Conservation (phyloP, 1,140 invertebrate genomes). For the Coptotermes formosanus region DNA sequence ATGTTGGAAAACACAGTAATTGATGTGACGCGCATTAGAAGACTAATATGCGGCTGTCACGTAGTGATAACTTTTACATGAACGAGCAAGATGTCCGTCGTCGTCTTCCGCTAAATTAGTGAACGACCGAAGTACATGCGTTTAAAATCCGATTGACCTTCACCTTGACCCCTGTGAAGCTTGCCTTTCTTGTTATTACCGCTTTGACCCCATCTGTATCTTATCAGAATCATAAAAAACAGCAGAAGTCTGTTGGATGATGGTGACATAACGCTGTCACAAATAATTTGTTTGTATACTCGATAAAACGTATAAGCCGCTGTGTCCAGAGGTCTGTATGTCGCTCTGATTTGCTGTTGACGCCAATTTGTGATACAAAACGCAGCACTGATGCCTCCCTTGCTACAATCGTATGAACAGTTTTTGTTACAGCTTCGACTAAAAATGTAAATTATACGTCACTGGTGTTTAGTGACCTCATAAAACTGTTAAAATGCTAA, state of each 20-base stretch:
- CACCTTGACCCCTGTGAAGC: not conserved
- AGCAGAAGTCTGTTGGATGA: not conserved
- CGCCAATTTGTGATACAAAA: not conserved
- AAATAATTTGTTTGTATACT: not conserved
- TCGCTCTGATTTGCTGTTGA: not conserved
- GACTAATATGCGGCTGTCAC: not conserved
- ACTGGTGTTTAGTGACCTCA: not conserved
- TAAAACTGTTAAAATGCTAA: not conserved
- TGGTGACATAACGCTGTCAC: not conserved
- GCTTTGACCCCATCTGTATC: not conserved
- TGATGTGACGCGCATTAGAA: not conserved
- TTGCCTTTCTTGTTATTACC: not conserved
- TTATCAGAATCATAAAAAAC: not conserved
- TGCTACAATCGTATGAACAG: not conserved
- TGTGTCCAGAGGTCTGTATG: not conserved
- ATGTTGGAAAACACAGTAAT: not conserved
- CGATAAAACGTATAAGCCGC: not conserved
- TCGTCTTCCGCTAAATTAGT: not conserved
- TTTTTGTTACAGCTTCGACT: not conserved
- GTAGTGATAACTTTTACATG: not conserved
- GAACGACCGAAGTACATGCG: not conserved
- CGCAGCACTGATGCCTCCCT: not conserved
- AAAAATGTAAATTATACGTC: not conserved
- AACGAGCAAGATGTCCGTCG: not conserved
- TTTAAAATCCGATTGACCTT: constrained; percentile 5